Evolutionary conservation across 2,797 vertebrate species (phyloP).

Genomic region (Otus scops): DNA sequence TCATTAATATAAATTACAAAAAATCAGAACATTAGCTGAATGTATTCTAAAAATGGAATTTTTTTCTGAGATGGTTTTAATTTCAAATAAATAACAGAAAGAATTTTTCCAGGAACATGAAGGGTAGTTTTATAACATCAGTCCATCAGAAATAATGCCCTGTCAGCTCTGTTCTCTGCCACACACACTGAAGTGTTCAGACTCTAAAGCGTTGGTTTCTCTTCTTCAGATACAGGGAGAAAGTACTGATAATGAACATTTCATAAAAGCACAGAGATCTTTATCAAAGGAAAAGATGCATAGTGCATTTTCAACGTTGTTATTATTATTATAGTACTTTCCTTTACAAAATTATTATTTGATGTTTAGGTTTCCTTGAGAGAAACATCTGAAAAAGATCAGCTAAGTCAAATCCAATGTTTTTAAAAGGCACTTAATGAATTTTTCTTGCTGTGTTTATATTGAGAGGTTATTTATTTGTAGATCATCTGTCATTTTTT

Average conservation of each 20-base stretch:
- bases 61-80: slow-evolving; percentile 26
- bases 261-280: slow-evolving; percentile 21
- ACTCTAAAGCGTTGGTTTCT: neutral
- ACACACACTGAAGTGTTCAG: neutral
- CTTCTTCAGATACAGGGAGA: neutral
- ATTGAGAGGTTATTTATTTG: slow-evolving; percentile 42
- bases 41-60: neutral
- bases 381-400: slow-evolving; percentile 57
- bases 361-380: slow-evolving; percentile 63
- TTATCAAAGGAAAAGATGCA: slow-evolving; percentile 43
- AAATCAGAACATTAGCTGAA: slow-evolving; percentile 51
- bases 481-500: slow-evolving; percentile 26
- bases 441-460: slow-evolving; percentile 51
- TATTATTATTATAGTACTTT: slow-evolving; percentile 30
- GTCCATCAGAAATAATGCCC: slow-evolving; percentile 24
- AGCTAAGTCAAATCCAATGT: slow-evolving; percentile 48
- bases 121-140: slow-evolving; percentile 30
- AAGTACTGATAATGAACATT: slow-evolving; percentile 34
- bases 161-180: neutral
- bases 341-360: slow-evolving; percentile 63
- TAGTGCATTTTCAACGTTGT: slow-evolving; percentile 9
- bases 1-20: slow-evolving; percentile 55
- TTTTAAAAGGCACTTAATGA: slow-evolving; percentile 68
- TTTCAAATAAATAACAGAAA: slow-evolving; percentile 52
- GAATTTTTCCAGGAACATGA: neutral